A percentile compares a stretch with the other conserved stretches of the same genome.
These are phyloP conservation scores for Euplagia quadripunctaria DNA, from an alignment of 2,888 invertebrate genomes.

Conservation along the genomic window DNA sequence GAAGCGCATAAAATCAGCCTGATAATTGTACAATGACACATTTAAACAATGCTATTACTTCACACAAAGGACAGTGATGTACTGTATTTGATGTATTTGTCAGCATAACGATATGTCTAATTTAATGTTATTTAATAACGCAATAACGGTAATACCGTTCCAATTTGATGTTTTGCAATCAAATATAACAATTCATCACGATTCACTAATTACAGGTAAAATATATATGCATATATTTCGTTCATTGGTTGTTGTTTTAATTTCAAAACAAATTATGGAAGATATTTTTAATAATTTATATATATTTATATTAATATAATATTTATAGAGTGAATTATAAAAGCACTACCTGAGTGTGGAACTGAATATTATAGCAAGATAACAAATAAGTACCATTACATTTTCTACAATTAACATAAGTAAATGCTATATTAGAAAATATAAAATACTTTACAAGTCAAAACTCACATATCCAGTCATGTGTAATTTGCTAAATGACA, in stretches of 20 bases:
- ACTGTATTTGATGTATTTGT: neutral
- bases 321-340: too few relatives aligned
- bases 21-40: neutral
- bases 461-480: slow-evolving; percentile 3
- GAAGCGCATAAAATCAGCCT: neutral
- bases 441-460: neutral
- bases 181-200: too few relatives aligned
- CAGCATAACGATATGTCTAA: neutral
- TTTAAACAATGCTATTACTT: neutral
- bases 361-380: neutral
- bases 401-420: too few relatives aligned
- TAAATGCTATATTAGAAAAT: neutral
- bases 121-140: neutral
- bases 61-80: neutral
- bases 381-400: neutral
- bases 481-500: slow-evolving; percentile 29
- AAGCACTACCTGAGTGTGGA: too few relatives aligned
- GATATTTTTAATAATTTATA: too few relatives aligned
- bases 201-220: neutral
- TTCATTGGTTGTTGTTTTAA: neutral
- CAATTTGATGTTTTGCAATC: too few relatives aligned
- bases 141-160: neutral
- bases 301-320: too few relatives aligned
- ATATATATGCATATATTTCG: neutral
- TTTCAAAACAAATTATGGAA: neutral